These are phyloP conservation scores for Botia almorhae DNA, from an alignment of 2,797 vertebrate species.

Conservation along the genomic window DNA sequence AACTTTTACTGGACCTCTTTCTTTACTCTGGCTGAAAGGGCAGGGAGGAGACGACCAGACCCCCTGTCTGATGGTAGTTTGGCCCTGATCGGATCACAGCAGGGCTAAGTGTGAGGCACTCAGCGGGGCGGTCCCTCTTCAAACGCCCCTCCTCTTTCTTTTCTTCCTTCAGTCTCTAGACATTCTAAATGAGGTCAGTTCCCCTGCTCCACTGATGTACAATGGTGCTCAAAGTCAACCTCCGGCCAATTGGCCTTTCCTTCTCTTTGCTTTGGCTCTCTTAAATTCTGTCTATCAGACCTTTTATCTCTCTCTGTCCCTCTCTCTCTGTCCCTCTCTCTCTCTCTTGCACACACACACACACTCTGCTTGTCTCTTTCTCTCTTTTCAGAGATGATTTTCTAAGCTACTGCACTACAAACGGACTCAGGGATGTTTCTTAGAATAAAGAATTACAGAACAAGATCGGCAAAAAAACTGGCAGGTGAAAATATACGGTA, in stretches of 20 bases:
- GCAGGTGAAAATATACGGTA: too few species aligned
- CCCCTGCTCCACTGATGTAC: constrained; percentile 66
- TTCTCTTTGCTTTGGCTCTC: constrained; percentile 38
- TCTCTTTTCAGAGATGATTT: constrained; percentile 59
- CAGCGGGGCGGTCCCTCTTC: constrained; percentile 64
- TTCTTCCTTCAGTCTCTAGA: constrained; percentile 64
- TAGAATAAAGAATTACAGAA: constrained; percentile 21
- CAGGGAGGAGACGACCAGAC: constrained; percentile 72
- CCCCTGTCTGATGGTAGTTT: constrained; percentile 59
- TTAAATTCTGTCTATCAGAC: too few species aligned
- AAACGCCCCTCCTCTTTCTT: constrained; percentile 40
- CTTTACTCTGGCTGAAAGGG: constrained; percentile 77
- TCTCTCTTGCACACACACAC: too few species aligned
- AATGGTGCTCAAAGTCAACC: constrained; percentile 79
- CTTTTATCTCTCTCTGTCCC: constrained; percentile 13
- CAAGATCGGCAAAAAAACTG: too few species aligned
- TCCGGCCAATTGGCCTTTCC: constrained; percentile 78
- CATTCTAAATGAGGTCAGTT: constrained; percentile 80
- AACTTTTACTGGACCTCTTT: constrained; percentile 61
- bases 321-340: neutral
- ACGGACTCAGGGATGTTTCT: constrained; percentile 56
- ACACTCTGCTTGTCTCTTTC: too few species aligned
- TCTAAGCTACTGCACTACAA: constrained; percentile 57
- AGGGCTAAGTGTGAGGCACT: constrained; percentile 68
- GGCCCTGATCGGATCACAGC: constrained; percentile 61